phyloP scores from a whole-genome alignment of 2,113 vertebrate genomes.

The Ictalurus furcatus region DNA sequence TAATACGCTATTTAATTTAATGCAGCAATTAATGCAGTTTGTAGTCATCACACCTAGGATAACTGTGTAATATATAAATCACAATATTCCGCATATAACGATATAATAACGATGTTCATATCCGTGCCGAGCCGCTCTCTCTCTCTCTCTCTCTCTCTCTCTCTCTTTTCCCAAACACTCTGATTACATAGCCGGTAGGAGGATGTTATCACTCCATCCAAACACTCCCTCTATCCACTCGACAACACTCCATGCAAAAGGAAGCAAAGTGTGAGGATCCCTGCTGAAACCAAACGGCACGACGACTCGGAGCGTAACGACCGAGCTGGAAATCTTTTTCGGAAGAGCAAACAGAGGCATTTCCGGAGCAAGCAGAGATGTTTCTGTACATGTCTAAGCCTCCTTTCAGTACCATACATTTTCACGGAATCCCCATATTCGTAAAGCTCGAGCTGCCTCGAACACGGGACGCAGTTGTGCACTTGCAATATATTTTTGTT shows the following conservation, averaged over 20 bases:
- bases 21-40: neutral
- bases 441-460: neutral
- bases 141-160: constrained; percentile 10
- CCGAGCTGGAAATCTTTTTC: neutral
- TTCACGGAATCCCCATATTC: neutral
- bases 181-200: constrained; percentile 23
- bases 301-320: neutral
- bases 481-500: neutral
- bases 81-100: neutral
- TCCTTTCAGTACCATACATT: neutral
- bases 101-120: neutral
- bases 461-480: neutral
- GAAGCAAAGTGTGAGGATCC: constrained; percentile 13
- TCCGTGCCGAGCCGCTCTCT: neutral
- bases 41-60: too few relatives aligned
- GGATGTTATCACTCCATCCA: constrained; percentile 28
- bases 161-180: constrained; percentile 6
- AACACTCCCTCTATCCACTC: constrained; percentile 21
- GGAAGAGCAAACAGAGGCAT: constrained; percentile 11
- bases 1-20: neutral
- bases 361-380: neutral
- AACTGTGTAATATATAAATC: neutral
- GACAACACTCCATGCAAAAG: constrained; percentile 21
- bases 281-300: neutral
- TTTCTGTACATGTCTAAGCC: neutral